phyloP scores from a whole-genome alignment of 2,113 vertebrate species.

The Strix uralensis region DNA sequence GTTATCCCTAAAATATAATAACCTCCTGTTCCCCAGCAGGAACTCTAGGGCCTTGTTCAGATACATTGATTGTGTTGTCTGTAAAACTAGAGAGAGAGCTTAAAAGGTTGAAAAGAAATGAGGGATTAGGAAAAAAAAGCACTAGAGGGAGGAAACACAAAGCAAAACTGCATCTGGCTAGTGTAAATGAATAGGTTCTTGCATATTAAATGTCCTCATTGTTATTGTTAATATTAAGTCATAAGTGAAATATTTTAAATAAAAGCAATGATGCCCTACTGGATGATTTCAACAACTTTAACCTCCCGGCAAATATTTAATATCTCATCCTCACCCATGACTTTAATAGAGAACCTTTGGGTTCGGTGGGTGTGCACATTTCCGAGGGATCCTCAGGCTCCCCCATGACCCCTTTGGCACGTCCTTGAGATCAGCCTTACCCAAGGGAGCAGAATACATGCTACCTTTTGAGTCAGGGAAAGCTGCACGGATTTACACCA shows the following conservation, averaged over 20 bases:
- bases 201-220: not conserved
- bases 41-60: not conserved
- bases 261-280: not conserved
- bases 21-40: not conserved
- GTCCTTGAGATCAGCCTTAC: not conserved
- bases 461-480: not conserved
- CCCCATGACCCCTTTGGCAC: not conserved
- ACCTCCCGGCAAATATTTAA: slow-evolving; percentile 4
- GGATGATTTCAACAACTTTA: not conserved
- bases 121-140: not conserved
- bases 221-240: not conserved
- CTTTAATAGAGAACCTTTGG: not conserved
- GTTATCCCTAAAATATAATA: not conserved
- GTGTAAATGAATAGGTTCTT: not conserved
- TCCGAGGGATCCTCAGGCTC: not conserved
- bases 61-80: not conserved
- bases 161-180: not conserved
- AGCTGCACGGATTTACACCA: fast-evolving
- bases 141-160: not conserved
- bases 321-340: not conserved
- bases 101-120: not conserved
- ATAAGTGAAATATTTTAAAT: slow-evolving; percentile 10
- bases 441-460: not conserved
- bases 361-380: not conserved
- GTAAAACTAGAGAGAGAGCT: not conserved